These are phyloP conservation scores for Anolis apletophallus DNA, from an alignment of 2,797 vertebrate genomes.

Conservation along the genomic window DNA sequence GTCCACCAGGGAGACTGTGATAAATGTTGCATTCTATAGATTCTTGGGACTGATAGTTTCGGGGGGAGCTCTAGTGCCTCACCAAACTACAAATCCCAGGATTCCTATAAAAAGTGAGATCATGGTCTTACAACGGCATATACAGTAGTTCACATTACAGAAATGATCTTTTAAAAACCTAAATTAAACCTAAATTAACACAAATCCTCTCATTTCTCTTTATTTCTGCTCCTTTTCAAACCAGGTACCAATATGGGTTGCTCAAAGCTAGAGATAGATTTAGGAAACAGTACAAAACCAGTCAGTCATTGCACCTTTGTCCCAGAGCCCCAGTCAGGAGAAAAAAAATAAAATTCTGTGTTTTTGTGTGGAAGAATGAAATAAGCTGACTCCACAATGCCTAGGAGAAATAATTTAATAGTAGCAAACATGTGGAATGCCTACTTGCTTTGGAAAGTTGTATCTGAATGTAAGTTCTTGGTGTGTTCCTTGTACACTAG, in stretches of 20 bases:
- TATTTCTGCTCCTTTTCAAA: background rate
- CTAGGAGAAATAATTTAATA: background rate
- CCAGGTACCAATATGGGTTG: background rate
- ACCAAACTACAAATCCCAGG: no score
- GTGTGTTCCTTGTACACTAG: constrained; percentile 64
- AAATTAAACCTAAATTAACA: background rate
- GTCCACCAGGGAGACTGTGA: no score
- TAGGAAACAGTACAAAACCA: no score
- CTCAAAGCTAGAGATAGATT: background rate
- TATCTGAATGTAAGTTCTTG: background rate
- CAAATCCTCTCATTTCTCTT: background rate
- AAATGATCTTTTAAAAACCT: background rate
- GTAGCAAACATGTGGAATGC: background rate
- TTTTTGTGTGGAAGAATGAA: no score
- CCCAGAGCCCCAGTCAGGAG: background rate
- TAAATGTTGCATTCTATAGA: no score
- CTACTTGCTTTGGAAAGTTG: background rate
- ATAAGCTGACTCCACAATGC: no score
- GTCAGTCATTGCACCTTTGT: background rate
- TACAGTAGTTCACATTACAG: background rate
- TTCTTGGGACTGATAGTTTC: no score
- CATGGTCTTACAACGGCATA: no score
- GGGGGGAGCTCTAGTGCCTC: no score
- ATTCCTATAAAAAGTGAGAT: no score
- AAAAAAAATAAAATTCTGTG: no score